Base-by-base conservation (phyloP, 2,888 invertebrate genomes). In the Lepetodrilus schrolli region DNA sequence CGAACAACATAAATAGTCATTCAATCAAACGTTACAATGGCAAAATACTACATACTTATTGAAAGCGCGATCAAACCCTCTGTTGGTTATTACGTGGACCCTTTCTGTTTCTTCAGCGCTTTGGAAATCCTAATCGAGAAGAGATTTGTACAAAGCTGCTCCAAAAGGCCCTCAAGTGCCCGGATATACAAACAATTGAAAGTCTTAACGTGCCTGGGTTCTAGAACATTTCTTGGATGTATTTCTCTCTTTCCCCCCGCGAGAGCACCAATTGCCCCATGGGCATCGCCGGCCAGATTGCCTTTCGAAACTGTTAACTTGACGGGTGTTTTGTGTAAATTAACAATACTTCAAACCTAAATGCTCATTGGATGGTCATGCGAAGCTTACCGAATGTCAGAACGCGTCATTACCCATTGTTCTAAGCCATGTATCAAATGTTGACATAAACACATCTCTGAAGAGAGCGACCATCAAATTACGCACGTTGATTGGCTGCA, bases 281-380 rank as follows among this genome's bases (percentile, higher is more conserved):
- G 77, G 73, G 43, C 23, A 68, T 50, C 74, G 74, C 26, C 78
- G 66, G 65, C 50, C 49, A 65, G 74, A 78, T 75, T 78, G 75
- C 66, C 72, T 74, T 13, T n/a, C 34, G 13, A 13, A 65, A 43
- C 73, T 49, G 75, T 77, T 66, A n/a, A 51, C 49, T 37, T 48
- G 75, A 73, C 78, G 70, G 78, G 74, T 10, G 70, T 49, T 43
- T 75, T 78, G 78, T 75, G 48, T 58, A 58, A 58, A 26, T 58
- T 58, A 26, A 34, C 58, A 58, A 58, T 58, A 58, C 26, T 58
- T 58, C 30, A 58, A 30, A 26, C 23, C 30, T 13, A 58, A 58
- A 58, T 1, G 58, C 34, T 58, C 13, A 58, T 58, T 58, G 34
- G 17, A 58, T 30, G 34, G 58, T 17, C 58, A 58, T 58, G 17